Evolutionary conservation across 2,797 vertebrate genomes (phyloP), one percentile per base, ranked within the genome.

Genomic region (Notamacropus eugenii): DNA sequence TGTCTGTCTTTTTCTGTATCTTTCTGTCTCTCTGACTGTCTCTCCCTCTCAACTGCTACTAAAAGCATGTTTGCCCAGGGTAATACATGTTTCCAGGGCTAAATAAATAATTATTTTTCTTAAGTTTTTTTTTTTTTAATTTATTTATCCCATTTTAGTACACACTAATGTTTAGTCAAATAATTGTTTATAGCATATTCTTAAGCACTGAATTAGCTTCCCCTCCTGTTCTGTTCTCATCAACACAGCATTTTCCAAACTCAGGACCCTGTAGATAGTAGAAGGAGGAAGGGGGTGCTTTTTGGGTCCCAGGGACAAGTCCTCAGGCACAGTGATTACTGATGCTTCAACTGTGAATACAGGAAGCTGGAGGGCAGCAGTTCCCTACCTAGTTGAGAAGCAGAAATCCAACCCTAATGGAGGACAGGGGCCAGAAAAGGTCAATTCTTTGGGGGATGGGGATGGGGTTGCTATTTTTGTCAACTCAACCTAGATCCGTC

Each of bases 91-190:
- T 94, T 95, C 90, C 1, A 96, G 57, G 31, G 92, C 90, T 93
- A 95, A 97, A 95, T 95, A 94, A 95, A 91, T 95, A 94, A 93
- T 91, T 62, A 94, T 93, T 91, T 82, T 40, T 62, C 40, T 92
- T 92, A 90, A 96, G 56, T 46, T 94, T 92, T 46, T 46, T 94
- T 92, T 46, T 52, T 52, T 52, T 52, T 0, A 52, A 52, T 96
- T 92, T 96, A 90, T 95, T 55, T 91, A 31, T 96, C 93, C 24
- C 28, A 59, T 95, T 67, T 93, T 95, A 91, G 87, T 31, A 93
- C 74, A 74, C 6, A 2, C 95, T 95, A 96, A 95, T 58, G 96
- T 97, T 98, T 94, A 82, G 96, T 97, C 95, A 97, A 95, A 93
- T 94, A 34, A 12, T 28, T 46, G 54, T 96, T 5, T 58, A 54